Base-by-base conservation (phyloP, 2,888 invertebrate species). In the Melanostoma mellinum region DNA sequence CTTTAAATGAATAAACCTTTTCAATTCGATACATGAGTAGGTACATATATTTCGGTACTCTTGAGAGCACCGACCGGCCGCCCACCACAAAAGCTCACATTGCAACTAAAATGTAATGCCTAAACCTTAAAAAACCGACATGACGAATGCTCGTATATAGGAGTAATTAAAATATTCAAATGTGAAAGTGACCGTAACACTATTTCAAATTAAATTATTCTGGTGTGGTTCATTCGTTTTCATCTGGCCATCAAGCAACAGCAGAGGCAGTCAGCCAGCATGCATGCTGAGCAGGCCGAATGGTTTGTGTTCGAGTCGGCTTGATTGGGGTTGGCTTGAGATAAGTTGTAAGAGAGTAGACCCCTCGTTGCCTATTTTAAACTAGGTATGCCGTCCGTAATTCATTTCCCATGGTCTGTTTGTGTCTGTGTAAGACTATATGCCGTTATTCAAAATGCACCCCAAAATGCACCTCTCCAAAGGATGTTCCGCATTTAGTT, bases 181-280 rank as follows among this genome's bases (percentile, higher is more conserved):
- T 82, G 78, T 73, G 55, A 82, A 78, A 82, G 73, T 82, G 82
- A 73, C 78, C 82, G 73, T 73, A 82, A 77, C 82, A 77, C 63
- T 82, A 82, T 82, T 82, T 78, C 77, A 73, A 82, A 82, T 82
- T 78, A 78, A 82, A 82, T 82, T 82, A 82, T 82, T 78, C 82
- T 77, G 68, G 38, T 77, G 82, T 46, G 82, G 78, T 82, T 73
- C 77, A 69, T 82, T 73, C 63, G 69, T 56, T 65, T 46, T 42
- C 10, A 40, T 58, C 32, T 42, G 20, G 5, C 3, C 10, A 9
- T 32, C 38, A 48, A 4, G 3, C 4, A 32, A 5, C 1, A 8
- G 50, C 56, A 40, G 38, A 2, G 33, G 53, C 42, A n/a, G 30
- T 42, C 3, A 4, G 6, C 3, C 3, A 4, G 6, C 3, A n/a